A percentile compares a stretch with the other conserved stretches of the same genome.
Evolutionary conservation across 2,888 invertebrate species (phyloP).

Genomic region (Orchestes rusci): DNA sequence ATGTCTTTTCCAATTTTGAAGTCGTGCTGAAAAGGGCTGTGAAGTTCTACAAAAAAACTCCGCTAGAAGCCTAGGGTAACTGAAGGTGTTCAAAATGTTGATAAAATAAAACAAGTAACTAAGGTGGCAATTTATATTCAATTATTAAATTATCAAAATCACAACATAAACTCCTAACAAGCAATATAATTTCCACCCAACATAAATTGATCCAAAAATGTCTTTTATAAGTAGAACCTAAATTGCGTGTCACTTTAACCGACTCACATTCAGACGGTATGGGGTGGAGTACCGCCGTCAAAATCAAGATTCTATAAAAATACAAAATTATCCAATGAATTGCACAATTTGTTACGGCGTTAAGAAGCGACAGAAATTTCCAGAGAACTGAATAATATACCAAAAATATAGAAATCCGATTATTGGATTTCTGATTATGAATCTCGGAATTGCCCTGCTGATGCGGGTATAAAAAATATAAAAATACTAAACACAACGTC

Average conservation of each 20-base stretch:
- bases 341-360: not conserved
- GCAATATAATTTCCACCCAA: not conserved
- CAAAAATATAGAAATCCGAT: not conserved
- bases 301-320: not conserved
- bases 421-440: not conserved
- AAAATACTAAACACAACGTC: slow-evolving; percentile 10
- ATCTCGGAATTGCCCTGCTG: not conserved
- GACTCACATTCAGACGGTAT: too few species aligned
- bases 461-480: slow-evolving; percentile 13
- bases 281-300: too few species aligned
- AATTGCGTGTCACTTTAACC: too few species aligned
- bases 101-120: slow-evolving; percentile 1
- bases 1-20: too few species aligned
- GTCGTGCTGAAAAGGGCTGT: too few species aligned
- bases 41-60: too few species aligned
- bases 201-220: not conserved
- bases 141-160: slow-evolving; percentile 10
- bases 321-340: too few species aligned
- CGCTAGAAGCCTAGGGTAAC: too few species aligned
- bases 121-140: slow-evolving; percentile 7
- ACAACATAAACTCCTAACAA: slow-evolving; percentile 9
- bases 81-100: not conserved
- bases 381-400: not conserved
- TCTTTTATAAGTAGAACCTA: too few species aligned
- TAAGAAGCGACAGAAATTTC: not conserved